phyloP scores from a whole-genome alignment of 2,113 vertebrate genomes.

The Garra rufa region DNA sequence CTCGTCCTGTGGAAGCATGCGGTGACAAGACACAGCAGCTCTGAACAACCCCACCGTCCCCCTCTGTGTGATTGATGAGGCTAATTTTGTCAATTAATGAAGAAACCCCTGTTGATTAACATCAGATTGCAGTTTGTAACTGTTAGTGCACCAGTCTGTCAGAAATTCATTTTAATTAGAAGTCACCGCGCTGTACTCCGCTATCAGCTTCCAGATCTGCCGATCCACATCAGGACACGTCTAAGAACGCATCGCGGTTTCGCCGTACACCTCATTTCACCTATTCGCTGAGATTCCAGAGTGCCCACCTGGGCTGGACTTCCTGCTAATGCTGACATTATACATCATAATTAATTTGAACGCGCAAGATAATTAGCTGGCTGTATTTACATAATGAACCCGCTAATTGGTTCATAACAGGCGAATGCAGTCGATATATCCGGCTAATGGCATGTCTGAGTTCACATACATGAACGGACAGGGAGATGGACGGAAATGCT shows the following conservation, averaged over 20 bases:
- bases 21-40: conserved; percentile 66
- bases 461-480: conserved; percentile 44
- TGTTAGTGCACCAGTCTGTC: conserved; percentile 77
- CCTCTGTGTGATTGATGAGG: conserved; percentile 80
- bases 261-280: conserved; percentile 47
- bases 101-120: conserved; percentile 80
- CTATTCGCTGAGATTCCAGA: conserved; percentile 6
- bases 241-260: conserved; percentile 48
- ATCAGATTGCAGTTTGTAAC: conserved; percentile 80
- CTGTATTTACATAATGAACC: conserved; percentile 75
- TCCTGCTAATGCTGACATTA: conserved; percentile 58
- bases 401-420: conserved; percentile 67
- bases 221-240: conserved; percentile 44
- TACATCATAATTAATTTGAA: conserved; percentile 73
- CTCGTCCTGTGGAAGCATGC: conserved; percentile 66
- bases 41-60: conserved; percentile 63
- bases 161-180: conserved; percentile 76
- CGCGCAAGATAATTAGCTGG: conserved; percentile 67
- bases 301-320: conserved; percentile 40
- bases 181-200: conserved; percentile 51
- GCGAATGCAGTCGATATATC: conserved; percentile 70
- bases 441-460: conserved; percentile 60
- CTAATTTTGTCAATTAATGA: conserved; percentile 83
- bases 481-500: conserved; percentile 42
- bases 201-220: conserved; percentile 46